Evolutionary conservation across 2,113 vertebrate genomes (phyloP), one percentile per base, ranked within the genome.

Genomic region (Ceyx melanurus): DNA sequence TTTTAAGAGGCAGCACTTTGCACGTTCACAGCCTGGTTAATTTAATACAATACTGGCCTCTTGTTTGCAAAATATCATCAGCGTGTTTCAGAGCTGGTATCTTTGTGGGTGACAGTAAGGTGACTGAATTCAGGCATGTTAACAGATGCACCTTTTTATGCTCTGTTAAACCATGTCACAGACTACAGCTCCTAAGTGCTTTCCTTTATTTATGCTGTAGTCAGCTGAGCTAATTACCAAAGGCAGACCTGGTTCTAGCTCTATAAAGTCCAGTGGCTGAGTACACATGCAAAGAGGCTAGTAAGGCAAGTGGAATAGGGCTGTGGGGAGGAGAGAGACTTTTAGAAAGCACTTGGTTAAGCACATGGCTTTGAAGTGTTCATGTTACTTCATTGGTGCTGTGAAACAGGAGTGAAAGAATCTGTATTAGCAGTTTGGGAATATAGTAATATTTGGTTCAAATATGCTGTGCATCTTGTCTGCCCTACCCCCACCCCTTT

Each of bases 81-180:
- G 91, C 94, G 94, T 82, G 82, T 96, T 97, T 97, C 93, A 51
- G 56, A 91, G 95, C 92, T 31, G 65, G 70, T 95, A 93, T 92
- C 90, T 96, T 97, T 72, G 90, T 91, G 88, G 60, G 94, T 98
- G 97, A 97, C 97, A 97, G 95, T 87, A 94, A 96, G 88, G 94
- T 80, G 90, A 96, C 96, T 91, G 94, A 93, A 96, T 96, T 93
- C 90, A 96, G 95, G 86, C 96, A 96, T 64, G 79, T 97, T 92
- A 97, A 97, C 96, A 97, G 94, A 97, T 98, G 97, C 96, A 97
- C 94, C 94, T 97, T 97, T 97, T 97, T 95, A 97, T 93, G 96
- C 97, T 97, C 97, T 97, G 97, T 97, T 98, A 97, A 97, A 89
- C 96, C 92, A 40, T 93, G 96, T 97, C 97, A 97, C 96, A 96